phyloP scores from a whole-genome alignment of 2,888 invertebrate genomes.

The Pyrrhosoma nymphula region DNA sequence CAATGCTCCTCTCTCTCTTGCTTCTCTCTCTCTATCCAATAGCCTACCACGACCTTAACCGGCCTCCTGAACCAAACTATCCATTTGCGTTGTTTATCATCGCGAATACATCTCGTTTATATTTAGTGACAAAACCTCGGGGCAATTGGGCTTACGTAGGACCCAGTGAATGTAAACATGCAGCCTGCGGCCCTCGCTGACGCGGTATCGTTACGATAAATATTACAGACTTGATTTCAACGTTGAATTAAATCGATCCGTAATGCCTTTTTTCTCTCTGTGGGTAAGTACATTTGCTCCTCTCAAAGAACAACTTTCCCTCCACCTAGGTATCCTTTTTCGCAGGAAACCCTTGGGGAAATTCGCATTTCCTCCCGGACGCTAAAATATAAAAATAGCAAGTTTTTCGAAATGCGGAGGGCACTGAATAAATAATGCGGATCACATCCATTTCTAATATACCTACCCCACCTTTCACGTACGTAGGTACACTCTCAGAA shows the following conservation, averaged over 20 bases:
- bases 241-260: background rate
- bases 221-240: background rate
- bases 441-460: background rate
- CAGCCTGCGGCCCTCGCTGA: background rate
- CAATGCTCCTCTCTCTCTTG: background rate
- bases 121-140: conserved; percentile 21
- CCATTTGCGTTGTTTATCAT: conserved; percentile 13
- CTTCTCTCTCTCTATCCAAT: too few relatives aligned
- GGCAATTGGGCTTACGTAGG: background rate
- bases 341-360: background rate
- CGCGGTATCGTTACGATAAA: conserved; percentile 10
- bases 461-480: background rate
- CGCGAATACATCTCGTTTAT: background rate
- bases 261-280: too few relatives aligned
- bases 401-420: background rate
- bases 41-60: background rate
- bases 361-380: background rate
- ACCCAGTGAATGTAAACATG: conserved; percentile 2
- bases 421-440: background rate
- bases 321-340: background rate
- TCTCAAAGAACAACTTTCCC: background rate
- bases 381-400: background rate
- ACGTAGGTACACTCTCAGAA: background rate
- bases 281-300: background rate
- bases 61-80: background rate